Base-by-base conservation (phyloP, 2,888 invertebrate genomes). In the Netelia inedita region DNA sequence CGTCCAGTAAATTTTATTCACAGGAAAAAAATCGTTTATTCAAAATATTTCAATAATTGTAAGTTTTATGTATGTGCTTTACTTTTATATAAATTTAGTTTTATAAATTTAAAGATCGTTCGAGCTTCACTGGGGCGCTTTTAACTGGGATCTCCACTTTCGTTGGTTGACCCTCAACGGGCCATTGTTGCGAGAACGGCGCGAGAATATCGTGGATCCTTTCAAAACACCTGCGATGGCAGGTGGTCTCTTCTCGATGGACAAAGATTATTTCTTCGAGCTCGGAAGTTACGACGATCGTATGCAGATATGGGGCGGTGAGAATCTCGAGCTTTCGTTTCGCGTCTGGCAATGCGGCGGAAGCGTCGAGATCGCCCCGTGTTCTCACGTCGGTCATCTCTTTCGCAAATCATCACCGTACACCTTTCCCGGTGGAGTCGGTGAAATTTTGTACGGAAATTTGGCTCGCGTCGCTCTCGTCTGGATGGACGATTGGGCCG, bases 401-500 rank as follows among this genome's bases (percentile, higher is more conserved):
- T 99, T 99, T 92, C 95, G 98, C 71, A 97, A 97, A 93, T 97
- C 97, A 61, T 98, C 99, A 1, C 99, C 99, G 0, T 99, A 99
- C 92, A 97, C 98, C 1, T 99, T 99, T 94, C 97, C 98, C 0
- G 99, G 99, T 0, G 99, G 98, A 0, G 97, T 98, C 5, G 95
- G 96, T 0, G 96, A 97, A 88, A 97, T 98, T n/a, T 95, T 99
- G 0, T 97, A 98, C 88, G 95, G 97, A 0, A 99, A 99, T 94
- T 95, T 99, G 50, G 98, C 98, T 0, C 95, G 99, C 81, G 98
- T 98, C 0, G 99, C 99, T 0, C 95, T 97, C 1, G 99, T 99
- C 0, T 99, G 99, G 99, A 98, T 99, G 97, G 99, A 99, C 92
- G 97, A 99, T 78, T 99, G 99, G 97, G 97, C 97, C 11, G 96